phyloP scores from a whole-genome alignment of 2,888 invertebrate species.

The Acanthosepion esculentum region DNA sequence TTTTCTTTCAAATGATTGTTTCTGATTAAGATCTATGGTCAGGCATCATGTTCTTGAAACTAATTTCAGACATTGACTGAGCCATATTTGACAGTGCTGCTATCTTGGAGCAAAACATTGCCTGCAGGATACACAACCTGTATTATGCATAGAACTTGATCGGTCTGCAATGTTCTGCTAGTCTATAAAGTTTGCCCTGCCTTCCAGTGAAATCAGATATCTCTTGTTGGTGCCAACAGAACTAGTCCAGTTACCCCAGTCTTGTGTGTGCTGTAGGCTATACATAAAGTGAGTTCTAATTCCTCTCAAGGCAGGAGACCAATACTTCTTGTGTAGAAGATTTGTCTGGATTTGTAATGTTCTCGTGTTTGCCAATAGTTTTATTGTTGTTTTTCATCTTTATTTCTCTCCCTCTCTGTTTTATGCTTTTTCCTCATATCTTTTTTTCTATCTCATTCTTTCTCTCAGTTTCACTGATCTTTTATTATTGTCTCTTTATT shows the following conservation, averaged over 20 bases:
- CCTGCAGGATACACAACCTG: neutral
- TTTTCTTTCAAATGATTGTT: neutral
- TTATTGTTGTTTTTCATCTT: neutral
- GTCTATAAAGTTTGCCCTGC: too few species aligned
- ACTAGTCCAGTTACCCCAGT: neutral
- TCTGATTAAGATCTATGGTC: neutral
- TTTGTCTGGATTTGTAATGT: neutral
- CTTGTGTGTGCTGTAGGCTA: neutral
- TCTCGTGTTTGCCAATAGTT: neutral
- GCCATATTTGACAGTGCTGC: neutral
- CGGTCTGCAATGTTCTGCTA: neutral
- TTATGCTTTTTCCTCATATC: neutral
- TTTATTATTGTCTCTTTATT: too few species aligned
- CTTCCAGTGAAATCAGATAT: slow-evolving; percentile 4
- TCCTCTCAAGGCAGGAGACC: neutral
- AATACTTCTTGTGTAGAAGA: neutral
- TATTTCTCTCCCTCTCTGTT: neutral
- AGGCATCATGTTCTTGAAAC: neutral
- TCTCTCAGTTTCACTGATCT: too few species aligned
- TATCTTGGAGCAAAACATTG: neutral
- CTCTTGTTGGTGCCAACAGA: slow-evolving; percentile 33
- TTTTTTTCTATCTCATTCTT: neutral
- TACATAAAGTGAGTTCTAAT: slow-evolving; percentile 2
- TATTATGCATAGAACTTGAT: neutral
- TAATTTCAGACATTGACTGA: neutral